These are phyloP conservation scores for Cyclargus thomasi DNA, from an alignment of 1,140 invertebrate species.

Conservation along the genomic window DNA sequence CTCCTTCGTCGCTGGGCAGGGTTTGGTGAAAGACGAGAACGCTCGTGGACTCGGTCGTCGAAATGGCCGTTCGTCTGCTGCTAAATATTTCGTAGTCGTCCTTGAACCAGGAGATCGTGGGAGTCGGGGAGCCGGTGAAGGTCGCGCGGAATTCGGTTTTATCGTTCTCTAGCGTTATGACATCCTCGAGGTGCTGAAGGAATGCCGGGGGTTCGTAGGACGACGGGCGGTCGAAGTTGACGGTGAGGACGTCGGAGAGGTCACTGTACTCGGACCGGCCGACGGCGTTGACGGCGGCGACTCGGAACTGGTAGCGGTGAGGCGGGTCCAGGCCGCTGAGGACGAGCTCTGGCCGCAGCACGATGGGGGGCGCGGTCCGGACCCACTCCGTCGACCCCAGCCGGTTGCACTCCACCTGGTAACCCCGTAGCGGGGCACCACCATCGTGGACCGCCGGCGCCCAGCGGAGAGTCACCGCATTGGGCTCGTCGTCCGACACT, in stretches of 20 bases:
- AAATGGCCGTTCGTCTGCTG: slow-evolving; percentile 84
- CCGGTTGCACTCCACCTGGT: slow-evolving; percentile 86
- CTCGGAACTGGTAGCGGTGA: slow-evolving; percentile 91
- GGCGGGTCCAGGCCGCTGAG: slow-evolving; percentile 88
- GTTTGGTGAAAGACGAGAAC: slow-evolving; percentile 88
- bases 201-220: slow-evolving; percentile 81
- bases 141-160: slow-evolving; percentile 89
- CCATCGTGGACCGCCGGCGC: slow-evolving; percentile 87
- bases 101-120: slow-evolving; percentile 95
- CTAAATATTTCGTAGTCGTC: slow-evolving; percentile 91
- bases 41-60: slow-evolving; percentile 85
- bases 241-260: slow-evolving; percentile 85
- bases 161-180: slow-evolving; percentile 84
- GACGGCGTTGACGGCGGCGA: slow-evolving; percentile 89
- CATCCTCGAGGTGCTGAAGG: slow-evolving; percentile 79
- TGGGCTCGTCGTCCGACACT: slow-evolving; percentile 82
- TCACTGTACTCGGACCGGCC: slow-evolving; percentile 87
- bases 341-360: slow-evolving; percentile 82
- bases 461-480: slow-evolving; percentile 93
- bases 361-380: slow-evolving; percentile 81
- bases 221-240: slow-evolving; percentile 80
- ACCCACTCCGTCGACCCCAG: slow-evolving; percentile 86
- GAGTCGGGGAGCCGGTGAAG: slow-evolving; percentile 87
- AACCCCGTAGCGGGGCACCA: slow-evolving; percentile 91
- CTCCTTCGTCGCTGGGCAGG: slow-evolving; percentile 86